These are phyloP conservation scores for Pseudonaja textilis DNA, from an alignment of 2,113 vertebrate genomes.

Conservation along the genomic window DNA sequence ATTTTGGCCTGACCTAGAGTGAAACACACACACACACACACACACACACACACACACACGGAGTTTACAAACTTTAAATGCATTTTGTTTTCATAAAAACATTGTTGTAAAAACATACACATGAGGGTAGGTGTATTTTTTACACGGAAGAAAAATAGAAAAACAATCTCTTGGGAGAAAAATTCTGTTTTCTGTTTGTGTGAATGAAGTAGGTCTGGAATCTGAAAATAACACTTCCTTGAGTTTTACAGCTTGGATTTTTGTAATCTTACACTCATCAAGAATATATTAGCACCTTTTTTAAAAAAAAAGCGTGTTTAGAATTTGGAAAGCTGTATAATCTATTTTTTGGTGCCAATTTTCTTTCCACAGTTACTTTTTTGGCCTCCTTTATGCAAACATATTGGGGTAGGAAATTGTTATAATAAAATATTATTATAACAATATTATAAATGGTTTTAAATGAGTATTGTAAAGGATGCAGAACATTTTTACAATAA, in stretches of 20 bases:
- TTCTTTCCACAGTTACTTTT: slow-evolving; percentile 16
- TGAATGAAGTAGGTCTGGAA: slow-evolving; percentile 25
- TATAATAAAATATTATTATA: not conserved
- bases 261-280: slow-evolving; percentile 37
- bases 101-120: not conserved
- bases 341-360: slow-evolving; percentile 1
- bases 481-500: not conserved
- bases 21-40: not conserved
- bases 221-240: slow-evolving; percentile 51
- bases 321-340: not conserved
- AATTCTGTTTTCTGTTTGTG: not conserved
- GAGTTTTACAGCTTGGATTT: slow-evolving; percentile 29
- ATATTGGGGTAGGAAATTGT: slow-evolving; percentile 4
- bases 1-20: not conserved
- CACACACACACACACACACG: too few species aligned
- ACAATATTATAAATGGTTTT: not conserved
- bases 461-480: not conserved
- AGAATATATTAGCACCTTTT: slow-evolving; percentile 57
- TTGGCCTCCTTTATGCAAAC: slow-evolving; percentile 38
- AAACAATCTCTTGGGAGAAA: not conserved
- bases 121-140: not conserved
- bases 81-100: not conserved
- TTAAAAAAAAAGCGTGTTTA: slow-evolving; percentile 45
- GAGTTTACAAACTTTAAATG: not conserved
- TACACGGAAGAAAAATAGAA: not conserved